phyloP scores from a whole-genome alignment of 1,140 invertebrate species.

The Bombus soroeensis region DNA sequence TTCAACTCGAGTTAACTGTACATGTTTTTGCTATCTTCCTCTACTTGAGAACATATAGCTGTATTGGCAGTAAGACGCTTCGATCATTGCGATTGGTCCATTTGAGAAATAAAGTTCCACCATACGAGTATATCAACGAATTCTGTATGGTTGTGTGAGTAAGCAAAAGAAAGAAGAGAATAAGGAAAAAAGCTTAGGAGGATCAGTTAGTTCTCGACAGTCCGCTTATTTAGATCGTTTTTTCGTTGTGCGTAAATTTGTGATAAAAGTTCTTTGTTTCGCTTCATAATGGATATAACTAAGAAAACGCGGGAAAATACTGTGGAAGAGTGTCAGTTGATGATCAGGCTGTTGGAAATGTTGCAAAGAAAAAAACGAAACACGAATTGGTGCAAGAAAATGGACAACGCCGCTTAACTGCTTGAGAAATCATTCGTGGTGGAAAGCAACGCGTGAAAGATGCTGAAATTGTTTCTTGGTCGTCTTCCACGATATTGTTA shows the following conservation, averaged over 20 bases:
- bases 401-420: slow-evolving; percentile 86
- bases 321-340: slow-evolving; percentile 59
- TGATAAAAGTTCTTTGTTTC: not conserved
- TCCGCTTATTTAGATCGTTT: not conserved
- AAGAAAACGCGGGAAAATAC: not conserved
- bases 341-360: slow-evolving; percentile 74
- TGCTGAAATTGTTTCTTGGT: slow-evolving; percentile 87
- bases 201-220: not conserved
- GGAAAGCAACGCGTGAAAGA: slow-evolving; percentile 78
- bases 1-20: not conserved
- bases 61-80: not conserved
- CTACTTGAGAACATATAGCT: not conserved
- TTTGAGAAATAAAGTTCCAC: not conserved
- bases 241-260: not conserved
- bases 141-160: not conserved
- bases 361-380: slow-evolving; percentile 70
- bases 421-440: slow-evolving; percentile 81
- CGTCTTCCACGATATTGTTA: slow-evolving; percentile 88
- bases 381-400: slow-evolving; percentile 86
- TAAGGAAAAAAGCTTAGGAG: not conserved
- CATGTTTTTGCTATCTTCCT: not conserved
- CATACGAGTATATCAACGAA: not conserved
- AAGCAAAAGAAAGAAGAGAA: not conserved
- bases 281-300: not conserved
- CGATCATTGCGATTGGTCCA: slow-evolving; percentile 3